Percentiles rank a stretch among this genome's conserved stretches.
Evolutionary conservation across 2,888 invertebrate genomes (phyloP).

Genomic region (Lochmaea capreae): DNA sequence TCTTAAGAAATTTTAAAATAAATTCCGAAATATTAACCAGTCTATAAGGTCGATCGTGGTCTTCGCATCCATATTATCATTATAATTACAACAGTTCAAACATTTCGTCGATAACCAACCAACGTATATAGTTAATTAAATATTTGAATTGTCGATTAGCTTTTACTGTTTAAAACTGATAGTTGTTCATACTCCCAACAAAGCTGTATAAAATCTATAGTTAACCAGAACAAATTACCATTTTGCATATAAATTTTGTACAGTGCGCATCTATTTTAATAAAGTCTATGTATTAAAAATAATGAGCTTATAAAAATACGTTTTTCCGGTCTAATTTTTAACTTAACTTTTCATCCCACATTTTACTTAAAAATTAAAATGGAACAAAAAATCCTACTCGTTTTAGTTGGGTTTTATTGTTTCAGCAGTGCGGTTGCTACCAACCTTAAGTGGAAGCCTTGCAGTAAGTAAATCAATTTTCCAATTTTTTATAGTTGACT

Average conservation of each 20-base stretch:
- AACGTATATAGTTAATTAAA: not conserved
- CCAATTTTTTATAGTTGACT: too few species aligned
- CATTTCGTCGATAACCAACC: not conserved
- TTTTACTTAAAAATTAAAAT: not conserved
- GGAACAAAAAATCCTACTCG: not conserved
- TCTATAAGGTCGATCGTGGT: not conserved
- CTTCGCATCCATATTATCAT: not conserved
- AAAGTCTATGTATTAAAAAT: not conserved
- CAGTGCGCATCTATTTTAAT: not conserved
- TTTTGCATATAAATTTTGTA: not conserved
- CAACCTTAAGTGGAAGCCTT: not conserved
- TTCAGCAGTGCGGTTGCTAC: not conserved
- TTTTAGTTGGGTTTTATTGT: conserved; percentile 5
- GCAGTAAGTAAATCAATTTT: too few species aligned
- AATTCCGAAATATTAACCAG: conserved; percentile 1
- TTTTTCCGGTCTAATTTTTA: conserved; percentile 6
- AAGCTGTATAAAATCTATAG: conserved; percentile 4
- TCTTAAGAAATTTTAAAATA: not conserved
- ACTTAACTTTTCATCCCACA: not conserved
- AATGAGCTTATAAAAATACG: conserved; percentile 10
- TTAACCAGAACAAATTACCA: not conserved
- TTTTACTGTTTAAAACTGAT: not conserved
- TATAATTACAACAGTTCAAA: not conserved
- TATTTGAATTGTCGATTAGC: not conserved
- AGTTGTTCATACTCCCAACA: not conserved